These are phyloP conservation scores for Meloidogyne floridensis DNA, from an alignment of 1,140 invertebrate species.

Conservation along the genomic window DNA sequence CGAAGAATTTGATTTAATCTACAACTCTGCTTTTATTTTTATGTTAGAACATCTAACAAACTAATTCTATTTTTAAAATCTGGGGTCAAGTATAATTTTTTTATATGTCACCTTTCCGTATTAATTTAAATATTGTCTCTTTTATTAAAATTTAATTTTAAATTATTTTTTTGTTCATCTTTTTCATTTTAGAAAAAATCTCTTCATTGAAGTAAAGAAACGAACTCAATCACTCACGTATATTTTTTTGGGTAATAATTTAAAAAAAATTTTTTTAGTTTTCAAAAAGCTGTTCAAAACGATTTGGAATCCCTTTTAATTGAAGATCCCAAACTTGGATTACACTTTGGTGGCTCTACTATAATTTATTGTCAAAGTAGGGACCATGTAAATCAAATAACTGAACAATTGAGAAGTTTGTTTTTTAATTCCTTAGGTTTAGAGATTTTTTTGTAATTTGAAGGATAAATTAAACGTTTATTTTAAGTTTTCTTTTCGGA, in stretches of 20 bases:
- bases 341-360: conserved; percentile 36
- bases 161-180: not conserved
- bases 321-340: conserved; percentile 18
- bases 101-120: too few relatives aligned
- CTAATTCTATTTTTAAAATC: too few relatives aligned
- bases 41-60: too few relatives aligned
- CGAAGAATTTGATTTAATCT: too few relatives aligned
- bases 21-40: too few relatives aligned
- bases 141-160: too few relatives aligned
- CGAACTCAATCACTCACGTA: conserved; percentile 22
- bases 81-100: too few relatives aligned
- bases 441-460: too few relatives aligned
- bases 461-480: too few relatives aligned
- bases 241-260: not conserved
- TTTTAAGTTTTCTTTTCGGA: too few relatives aligned
- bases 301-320: conserved; percentile 22
- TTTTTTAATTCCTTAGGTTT: not conserved
- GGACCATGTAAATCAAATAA: conserved; percentile 28
- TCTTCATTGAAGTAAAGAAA: conserved; percentile 58
- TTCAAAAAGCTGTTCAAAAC: conserved; percentile 21
- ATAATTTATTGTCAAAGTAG: conserved; percentile 38
- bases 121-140: too few relatives aligned
- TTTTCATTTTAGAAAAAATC: conserved; percentile 71
- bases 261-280: conserved; percentile 12
- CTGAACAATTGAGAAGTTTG: conserved; percentile 22